Evolutionary conservation across 2,113 vertebrate species (phyloP), one percentile per base, ranked within the genome.

Genomic region (Myocastor coypus): DNA sequence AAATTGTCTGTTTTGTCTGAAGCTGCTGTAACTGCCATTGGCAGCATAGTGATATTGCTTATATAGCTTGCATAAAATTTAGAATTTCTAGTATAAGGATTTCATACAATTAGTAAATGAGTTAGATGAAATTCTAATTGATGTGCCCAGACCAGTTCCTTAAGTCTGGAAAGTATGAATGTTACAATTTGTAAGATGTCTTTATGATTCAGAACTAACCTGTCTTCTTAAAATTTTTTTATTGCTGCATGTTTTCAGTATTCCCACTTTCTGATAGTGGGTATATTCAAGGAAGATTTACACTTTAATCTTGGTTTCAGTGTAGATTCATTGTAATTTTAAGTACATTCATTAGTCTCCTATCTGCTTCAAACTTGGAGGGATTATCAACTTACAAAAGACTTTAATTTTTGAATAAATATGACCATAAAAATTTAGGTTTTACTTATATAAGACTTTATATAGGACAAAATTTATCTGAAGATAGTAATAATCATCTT

Each of bases 251-350:
- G 14, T 78, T 78, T 78, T 78, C 22, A 75, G 24, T 75, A 24
- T 59, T 91, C 83, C 16, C 57, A 84, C 40, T n/a, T 63, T 87
- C 92, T 78, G 55, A 73, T 87, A 87, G 28, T 73, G 22, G 91
- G 69, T 83, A 80, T n/a, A 66, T n/a, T 71, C 22, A 78, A 86
- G 59, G 83, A 68, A 94, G 68, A 66, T 32, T 85, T 81, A 61
- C 0, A 75, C 28, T 85, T 95, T 85, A 64, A 42, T 89, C 78
- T 91, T 87, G 32, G 4, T 68, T 92, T 91, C 17, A 55, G 0
- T 91, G 71, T 7, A 83, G 34, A 92, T 61, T 64, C 86, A 28
- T 93, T 95, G 20, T 85, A 63, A 95, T 78, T 87, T 87, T 57
- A 95, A 92, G 9, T 59, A 66, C 34, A 88, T 92, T 89, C 6